Base-by-base conservation (phyloP, 2,888 invertebrate genomes). In the Rotaria magnacalcarata region DNA sequence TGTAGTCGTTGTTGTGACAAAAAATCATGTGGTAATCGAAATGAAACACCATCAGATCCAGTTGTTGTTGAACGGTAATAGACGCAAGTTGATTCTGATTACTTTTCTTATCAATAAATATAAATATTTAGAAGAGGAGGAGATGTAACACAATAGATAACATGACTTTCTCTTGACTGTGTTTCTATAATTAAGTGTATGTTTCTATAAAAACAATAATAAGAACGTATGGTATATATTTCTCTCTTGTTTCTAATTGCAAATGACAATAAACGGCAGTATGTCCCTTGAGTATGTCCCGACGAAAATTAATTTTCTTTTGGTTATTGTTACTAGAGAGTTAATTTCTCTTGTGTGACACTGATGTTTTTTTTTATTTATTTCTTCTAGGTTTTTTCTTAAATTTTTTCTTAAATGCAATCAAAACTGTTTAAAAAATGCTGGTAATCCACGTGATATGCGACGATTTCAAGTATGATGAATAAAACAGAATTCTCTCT, bases 1-100 rank as follows among this genome's bases (percentile, higher is more conserved):
- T 99, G 98, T 95, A 99, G 98, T 93, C 98, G 99, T 89, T 99
- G 99, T 93, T 99, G 99, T 93, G 99, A 99, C 93, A 99, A 99
- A 93, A 99, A 99, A 92, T 98, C 98, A 92, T 99, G 99, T 92
- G 99, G 99, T 84, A 99, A 99, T 92, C 93, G 99, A 91, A 99
- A 99, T 91, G 99, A 99, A 93, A 99, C 99, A 21, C 99, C 99
- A 58, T 98, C 98, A 90, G 99, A 99, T 93, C 99, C 99, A 89
- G 99, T 99, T 90, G 98, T 99, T 92, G 98, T 99, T 92, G 99
- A 99, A 80, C 47, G 80, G 80, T 80, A 80, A 80, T 24, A n/a
- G 43, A 47, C 14, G 21, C 47, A 10, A 80, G 21, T 47, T 5
- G 43, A 67, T 67, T 16, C 67, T 34, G 14, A 67, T 67, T 67